These are phyloP conservation scores for Bergia puertoricense DNA, from an alignment of 92 coral and sea anemone species.

Conservation along the genomic window DNA sequence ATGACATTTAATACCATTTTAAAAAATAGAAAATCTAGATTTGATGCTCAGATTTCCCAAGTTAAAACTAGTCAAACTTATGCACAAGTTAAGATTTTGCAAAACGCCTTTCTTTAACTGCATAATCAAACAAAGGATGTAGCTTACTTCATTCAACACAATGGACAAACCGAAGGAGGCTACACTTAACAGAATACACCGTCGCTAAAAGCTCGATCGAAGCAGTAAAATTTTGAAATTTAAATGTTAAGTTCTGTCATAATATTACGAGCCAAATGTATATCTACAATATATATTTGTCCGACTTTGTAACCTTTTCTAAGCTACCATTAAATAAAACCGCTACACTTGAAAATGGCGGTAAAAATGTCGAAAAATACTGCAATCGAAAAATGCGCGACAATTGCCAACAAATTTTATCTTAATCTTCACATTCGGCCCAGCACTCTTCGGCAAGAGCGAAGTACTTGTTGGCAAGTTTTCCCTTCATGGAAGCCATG, in stretches of 20 bases:
- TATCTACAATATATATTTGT: background rate
- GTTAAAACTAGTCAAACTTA: too few species aligned
- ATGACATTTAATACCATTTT: too few species aligned
- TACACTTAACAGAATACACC: background rate
- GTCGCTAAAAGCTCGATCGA: background rate
- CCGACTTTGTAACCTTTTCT: background rate
- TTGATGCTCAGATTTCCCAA: too few species aligned
- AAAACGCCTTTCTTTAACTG: too few species aligned
- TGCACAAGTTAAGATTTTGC: too few species aligned
- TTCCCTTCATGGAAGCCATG: conserved; percentile 92
- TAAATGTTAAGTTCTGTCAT: background rate
- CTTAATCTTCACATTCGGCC: conserved; percentile 87
- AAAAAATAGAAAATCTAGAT: too few species aligned
- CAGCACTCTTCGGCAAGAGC: conserved; percentile 95
- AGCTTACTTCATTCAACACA: too few species aligned
- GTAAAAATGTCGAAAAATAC: background rate
- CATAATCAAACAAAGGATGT: too few species aligned
- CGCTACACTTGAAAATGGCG: background rate
- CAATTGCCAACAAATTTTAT: background rate
- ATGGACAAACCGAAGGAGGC: too few species aligned
- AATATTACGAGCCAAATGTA: too few species aligned
- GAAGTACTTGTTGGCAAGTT: conserved; percentile 94
- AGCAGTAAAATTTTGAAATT: background rate
- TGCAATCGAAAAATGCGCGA: background rate
- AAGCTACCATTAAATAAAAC: background rate